Conservation (phyloP, 2,113 vertebrate species). For the Oryzias javanicus region DNA sequence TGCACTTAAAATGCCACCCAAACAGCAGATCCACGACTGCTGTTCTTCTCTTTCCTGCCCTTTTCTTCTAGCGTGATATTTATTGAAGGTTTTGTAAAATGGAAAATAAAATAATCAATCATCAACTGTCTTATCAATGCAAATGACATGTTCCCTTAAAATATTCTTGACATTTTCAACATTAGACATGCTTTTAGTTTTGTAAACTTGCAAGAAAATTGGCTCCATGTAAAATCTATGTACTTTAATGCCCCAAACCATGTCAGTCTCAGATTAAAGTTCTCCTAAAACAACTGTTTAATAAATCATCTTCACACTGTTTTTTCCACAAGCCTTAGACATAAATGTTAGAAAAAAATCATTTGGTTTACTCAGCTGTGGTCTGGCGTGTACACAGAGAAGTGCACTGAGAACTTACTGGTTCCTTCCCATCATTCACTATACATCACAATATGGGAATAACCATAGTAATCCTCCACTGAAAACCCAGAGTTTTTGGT, state of each 20-base stretch:
- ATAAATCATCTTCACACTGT: neutral
- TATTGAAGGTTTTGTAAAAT: too few species aligned
- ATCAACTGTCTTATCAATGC: neutral
- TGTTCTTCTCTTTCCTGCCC: too few species aligned
- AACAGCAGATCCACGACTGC: too few species aligned
- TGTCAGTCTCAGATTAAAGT: neutral
- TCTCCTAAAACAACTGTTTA: neutral
- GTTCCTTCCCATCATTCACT: neutral
- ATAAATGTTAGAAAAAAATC: neutral
- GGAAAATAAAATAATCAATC: neutral
- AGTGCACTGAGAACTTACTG: slow-evolving; percentile 1
- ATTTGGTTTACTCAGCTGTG: neutral
- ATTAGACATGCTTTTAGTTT: too few species aligned
- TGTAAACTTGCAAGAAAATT: too few species aligned
- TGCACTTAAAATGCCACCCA: too few species aligned
- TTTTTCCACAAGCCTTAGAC: neutral
- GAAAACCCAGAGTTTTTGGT: slow-evolving; percentile 8
- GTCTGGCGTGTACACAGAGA: slow-evolving; percentile 3
- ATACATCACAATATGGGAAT: neutral
- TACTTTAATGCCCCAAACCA: neutral
- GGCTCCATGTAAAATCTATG: neutral
- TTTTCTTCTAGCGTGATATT: too few species aligned
- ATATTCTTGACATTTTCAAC: too few species aligned
- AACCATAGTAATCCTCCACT: neutral
- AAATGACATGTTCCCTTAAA: too few species aligned